Percentiles rank a stretch among this genome's conserved stretches.
phyloP scores from a whole-genome alignment of 2,797 vertebrate genomes.

The Channa striata region DNA sequence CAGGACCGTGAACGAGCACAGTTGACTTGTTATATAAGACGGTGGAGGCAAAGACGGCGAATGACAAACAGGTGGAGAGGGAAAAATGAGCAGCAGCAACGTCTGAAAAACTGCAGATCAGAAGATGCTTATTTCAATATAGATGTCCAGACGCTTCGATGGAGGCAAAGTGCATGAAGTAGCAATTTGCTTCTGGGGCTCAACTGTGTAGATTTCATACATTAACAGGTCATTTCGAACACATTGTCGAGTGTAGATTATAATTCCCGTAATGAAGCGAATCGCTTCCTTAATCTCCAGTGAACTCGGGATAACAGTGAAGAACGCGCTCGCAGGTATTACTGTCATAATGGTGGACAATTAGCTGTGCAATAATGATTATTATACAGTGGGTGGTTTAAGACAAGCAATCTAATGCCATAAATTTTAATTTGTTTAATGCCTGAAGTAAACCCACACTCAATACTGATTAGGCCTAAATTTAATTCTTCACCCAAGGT shows the following conservation, averaged over 20 bases:
- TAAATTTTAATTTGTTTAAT: constrained; percentile 78
- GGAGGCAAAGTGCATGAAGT: constrained; percentile 21
- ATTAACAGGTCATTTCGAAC: constrained; percentile 26
- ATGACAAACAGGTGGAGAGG: constrained; percentile 53
- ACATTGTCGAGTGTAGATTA: constrained; percentile 41
- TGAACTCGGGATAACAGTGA: constrained; percentile 39
- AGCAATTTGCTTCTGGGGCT: constrained; percentile 2
- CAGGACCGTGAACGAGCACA: constrained; percentile 23
- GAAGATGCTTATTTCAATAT: constrained; percentile 42
- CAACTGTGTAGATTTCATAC: constrained; percentile 21
- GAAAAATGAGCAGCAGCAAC: constrained; percentile 57
- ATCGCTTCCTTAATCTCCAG: constrained; percentile 42
- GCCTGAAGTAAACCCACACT: constrained; percentile 70
- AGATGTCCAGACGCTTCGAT: constrained; percentile 22
- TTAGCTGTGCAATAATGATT: constrained; percentile 66
- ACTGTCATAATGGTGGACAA: constrained; percentile 63
- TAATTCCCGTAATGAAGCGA: constrained; percentile 54
- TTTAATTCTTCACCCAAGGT: constrained; percentile 73
- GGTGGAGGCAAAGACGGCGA: constrained; percentile 34
- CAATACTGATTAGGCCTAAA: constrained; percentile 72
- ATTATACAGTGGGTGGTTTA: constrained; percentile 65
- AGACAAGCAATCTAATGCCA: constrained; percentile 58
- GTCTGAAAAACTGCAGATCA: constrained; percentile 69
- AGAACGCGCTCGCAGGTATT: constrained; percentile 60
- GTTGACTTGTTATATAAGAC: constrained; percentile 47